Evolutionary conservation across 2,888 invertebrate genomes (phyloP).

Genomic region (Drosophila cracens): DNA sequence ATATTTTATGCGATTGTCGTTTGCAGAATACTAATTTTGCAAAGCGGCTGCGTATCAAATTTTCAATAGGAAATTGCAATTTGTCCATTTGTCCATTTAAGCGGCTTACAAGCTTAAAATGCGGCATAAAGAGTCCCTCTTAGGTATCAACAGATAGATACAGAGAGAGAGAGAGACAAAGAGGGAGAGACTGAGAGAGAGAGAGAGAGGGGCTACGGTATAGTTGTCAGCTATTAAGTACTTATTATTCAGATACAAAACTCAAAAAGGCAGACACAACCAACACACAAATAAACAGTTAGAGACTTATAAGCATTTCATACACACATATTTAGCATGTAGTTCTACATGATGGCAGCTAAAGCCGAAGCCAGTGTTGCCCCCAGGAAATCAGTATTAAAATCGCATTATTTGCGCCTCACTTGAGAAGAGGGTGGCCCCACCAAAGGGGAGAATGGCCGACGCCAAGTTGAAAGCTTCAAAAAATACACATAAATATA

Average conservation of each 20-base stretch:
- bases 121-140: conserved; percentile 13
- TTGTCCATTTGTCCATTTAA: conserved; percentile 42
- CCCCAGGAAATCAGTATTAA: conserved; percentile 72
- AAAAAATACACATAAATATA: conserved; percentile 5
- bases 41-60: conserved; percentile 7
- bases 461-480: conserved; percentile 30
- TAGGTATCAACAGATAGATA: neutral
- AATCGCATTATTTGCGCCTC: conserved; percentile 76
- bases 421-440: conserved; percentile 55
- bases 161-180: neutral
- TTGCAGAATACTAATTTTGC: conserved; percentile 17
- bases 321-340: conserved; percentile 4
- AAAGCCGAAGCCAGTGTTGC: conserved; percentile 29
- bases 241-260: conserved; percentile 33
- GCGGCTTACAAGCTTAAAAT: conserved; percentile 57
- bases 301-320: conserved; percentile 59
- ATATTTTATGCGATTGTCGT: conserved; percentile 2
- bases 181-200: neutral
- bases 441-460: conserved; percentile 5
- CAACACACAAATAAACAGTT: conserved; percentile 62
- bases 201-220: neutral
- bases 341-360: conserved; percentile 36
- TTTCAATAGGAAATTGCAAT: conserved; percentile 33
- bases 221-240: conserved; percentile 44
- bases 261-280: neutral